These are phyloP conservation scores for Andrena haemorrhoa DNA, from an alignment of 2,888 invertebrate species.

Conservation along the genomic window DNA sequence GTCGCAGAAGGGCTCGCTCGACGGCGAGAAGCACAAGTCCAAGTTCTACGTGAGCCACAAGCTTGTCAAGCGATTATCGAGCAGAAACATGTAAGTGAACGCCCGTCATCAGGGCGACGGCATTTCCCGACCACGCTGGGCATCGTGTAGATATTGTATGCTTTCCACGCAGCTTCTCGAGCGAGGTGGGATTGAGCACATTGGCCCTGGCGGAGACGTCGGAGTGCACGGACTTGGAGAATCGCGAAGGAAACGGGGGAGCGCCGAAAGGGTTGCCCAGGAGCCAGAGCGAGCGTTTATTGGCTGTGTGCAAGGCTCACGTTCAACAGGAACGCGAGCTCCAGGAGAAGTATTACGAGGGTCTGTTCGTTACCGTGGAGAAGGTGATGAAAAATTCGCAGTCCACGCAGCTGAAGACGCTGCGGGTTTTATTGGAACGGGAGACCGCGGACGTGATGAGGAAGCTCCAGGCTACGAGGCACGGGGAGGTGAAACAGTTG, in stretches of 20 bases:
- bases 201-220: slow-evolving; percentile 82
- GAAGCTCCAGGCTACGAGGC: slow-evolving; percentile 92
- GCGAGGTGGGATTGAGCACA: slow-evolving; percentile 78
- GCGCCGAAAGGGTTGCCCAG: slow-evolving; percentile 86
- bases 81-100: slow-evolving; percentile 91
- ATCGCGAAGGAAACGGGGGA: slow-evolving; percentile 85
- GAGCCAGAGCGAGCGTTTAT: slow-evolving; percentile 88
- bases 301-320: slow-evolving; percentile 89
- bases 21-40: slow-evolving; percentile 88
- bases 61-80: slow-evolving; percentile 91
- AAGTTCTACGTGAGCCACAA: slow-evolving; percentile 92
- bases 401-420: slow-evolving; percentile 91
- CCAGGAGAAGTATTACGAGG: slow-evolving; percentile 93
- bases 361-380: slow-evolving; percentile 91
- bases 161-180: slow-evolving; percentile 76
- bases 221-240: slow-evolving; percentile 85
- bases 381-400: slow-evolving; percentile 93
- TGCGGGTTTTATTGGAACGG: slow-evolving; percentile 90
- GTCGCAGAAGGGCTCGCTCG: slow-evolving; percentile 87
- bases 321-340: slow-evolving; percentile 91
- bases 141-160: neutral
- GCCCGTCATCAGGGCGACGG: slow-evolving; percentile 26
- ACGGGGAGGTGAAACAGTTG: slow-evolving; percentile 95
- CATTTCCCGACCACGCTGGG: too few relatives aligned
- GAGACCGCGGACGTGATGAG: slow-evolving; percentile 92